Conservation (phyloP, 2,888 invertebrate species). For the Hydrotaea diabolus region DNA sequence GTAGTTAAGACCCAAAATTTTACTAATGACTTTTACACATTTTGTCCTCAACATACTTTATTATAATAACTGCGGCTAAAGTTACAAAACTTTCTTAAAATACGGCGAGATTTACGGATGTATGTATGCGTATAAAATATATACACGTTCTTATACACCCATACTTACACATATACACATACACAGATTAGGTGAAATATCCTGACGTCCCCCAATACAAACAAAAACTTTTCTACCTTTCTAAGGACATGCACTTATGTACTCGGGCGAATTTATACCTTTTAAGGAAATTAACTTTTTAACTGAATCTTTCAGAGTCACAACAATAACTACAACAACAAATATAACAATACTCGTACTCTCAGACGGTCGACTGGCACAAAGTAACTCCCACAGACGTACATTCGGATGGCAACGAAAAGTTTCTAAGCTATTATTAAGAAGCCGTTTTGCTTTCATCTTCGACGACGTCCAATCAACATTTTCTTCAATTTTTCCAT, state of each 20-base stretch:
- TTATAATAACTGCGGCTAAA: too few relatives aligned
- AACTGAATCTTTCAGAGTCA: background rate
- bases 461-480: slow-evolving; percentile 5
- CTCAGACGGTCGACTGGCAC: slow-evolving; percentile 21
- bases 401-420: background rate
- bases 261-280: slow-evolving; percentile 17
- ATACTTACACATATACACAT: too few relatives aligned
- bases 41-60: too few relatives aligned
- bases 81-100: too few relatives aligned
- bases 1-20: too few relatives aligned
- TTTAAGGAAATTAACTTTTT: slow-evolving; percentile 58
- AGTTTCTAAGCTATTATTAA: background rate
- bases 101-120: too few relatives aligned
- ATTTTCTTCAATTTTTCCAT: background rate
- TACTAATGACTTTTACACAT: too few relatives aligned
- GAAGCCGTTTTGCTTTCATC: background rate
- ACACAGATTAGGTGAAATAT: background rate
- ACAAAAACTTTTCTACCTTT: background rate
- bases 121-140: too few relatives aligned
- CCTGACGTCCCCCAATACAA: background rate
- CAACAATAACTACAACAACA: slow-evolving; percentile 42
- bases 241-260: background rate
- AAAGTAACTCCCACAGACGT: background rate
- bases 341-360: slow-evolving; percentile 8
- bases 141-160: too few relatives aligned